Evolutionary conservation across 2,113 vertebrate species (phyloP), one percentile per base, ranked within the genome.

Genomic region (Amphilophus citrinellus): DNA sequence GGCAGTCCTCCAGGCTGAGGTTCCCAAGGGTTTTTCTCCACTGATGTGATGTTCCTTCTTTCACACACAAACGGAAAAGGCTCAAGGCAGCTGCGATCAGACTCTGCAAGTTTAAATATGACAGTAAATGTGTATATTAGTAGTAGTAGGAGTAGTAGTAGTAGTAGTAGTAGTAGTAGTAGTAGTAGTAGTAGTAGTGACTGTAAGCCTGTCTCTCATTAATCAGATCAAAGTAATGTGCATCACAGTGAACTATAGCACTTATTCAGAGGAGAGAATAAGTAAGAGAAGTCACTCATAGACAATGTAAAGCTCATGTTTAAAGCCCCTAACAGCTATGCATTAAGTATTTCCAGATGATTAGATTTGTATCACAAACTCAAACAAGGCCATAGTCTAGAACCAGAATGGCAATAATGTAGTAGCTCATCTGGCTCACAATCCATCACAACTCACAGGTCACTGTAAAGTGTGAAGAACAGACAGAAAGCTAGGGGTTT

Each of bases 1-100:
- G 93, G 89, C 75, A 83, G 87, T 75, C 94, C 93, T 8, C 62
- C 83, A 27, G 95, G 93, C 1, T 68, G 91, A 50, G 96, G 93
- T 77, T 94, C 94, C 88, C 94, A 91, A 61, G 95, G 95, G 0
- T 95, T 93, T 53, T 79, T 96, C 92, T 99, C 98, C 80, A 97
- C 91, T 24, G 96, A 95, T 18, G 98, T 98, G 62, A 94, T 76
- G 80, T 98, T 98, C 53, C 96, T 86, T 83, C 92, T 97, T 94
- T 98, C 97, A 87, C 98, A 99, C 86, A 99, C 94, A 88, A 99
- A 99, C 0, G 98, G 94, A 79, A 97, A 93, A 14, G 6, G 63
- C 22, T 59, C 65, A 7, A 20, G 39, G 57, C 96, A 96, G 10
- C n/a, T 85, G 32, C 56, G 1, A 0, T 75, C 27, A 3, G 63